A percentile compares a stretch with the other conserved stretches of the same genome.
Evolutionary conservation across 2,113 vertebrate genomes (phyloP).

Genomic region (Procavia capensis): DNA sequence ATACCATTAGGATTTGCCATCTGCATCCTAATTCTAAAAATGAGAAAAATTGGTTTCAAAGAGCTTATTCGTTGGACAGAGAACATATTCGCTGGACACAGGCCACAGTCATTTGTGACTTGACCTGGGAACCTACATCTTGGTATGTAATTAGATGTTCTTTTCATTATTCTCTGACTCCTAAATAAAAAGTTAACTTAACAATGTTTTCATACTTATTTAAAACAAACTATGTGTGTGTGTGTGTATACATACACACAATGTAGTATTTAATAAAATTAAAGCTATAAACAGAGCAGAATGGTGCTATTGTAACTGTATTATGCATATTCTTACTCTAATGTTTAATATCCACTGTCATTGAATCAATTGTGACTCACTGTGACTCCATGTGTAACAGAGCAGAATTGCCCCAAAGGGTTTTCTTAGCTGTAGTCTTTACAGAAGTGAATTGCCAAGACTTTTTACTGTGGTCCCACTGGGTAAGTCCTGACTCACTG

Average conservation of each 20-base stretch:
- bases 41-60: not conserved
- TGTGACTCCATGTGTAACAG: too few relatives aligned
- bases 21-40: not conserved
- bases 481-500: not conserved
- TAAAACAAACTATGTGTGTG: too few relatives aligned
- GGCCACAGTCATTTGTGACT: not conserved
- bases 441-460: too few relatives aligned
- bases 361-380: not conserved
- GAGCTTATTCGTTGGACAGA: not conserved
- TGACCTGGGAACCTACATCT: not conserved
- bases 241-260: not conserved
- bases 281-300: not conserved
- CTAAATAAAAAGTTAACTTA: not conserved
- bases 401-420: too few relatives aligned
- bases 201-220: not conserved
- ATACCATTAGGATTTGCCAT: too few relatives aligned
- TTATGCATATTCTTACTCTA: not conserved
- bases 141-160: not conserved
- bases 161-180: not conserved
- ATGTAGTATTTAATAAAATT: slow-evolving; percentile 4
- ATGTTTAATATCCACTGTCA: not conserved
- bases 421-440: too few relatives aligned
- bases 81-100: not conserved
- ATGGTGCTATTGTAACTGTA: not conserved
- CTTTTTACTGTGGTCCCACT: too few relatives aligned